These are phyloP conservation scores for Thaumetopoea pityocampa DNA, from an alignment of 1,140 invertebrate genomes.

Conservation along the genomic window DNA sequence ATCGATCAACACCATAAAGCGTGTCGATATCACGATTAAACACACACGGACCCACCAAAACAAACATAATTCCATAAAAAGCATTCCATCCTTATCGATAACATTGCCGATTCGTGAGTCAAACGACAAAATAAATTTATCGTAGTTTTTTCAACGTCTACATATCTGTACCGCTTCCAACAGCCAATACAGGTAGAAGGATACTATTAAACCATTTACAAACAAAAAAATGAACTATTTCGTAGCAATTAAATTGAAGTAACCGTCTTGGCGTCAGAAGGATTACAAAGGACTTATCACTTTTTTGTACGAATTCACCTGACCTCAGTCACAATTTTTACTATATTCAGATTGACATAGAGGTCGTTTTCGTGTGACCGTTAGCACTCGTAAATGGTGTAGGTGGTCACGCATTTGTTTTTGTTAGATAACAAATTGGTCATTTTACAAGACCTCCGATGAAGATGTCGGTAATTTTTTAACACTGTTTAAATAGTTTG, in stretches of 20 bases:
- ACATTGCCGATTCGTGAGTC: constrained; percentile 36
- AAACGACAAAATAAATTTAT: constrained; percentile 29
- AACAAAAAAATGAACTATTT: constrained; percentile 50
- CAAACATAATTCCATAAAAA: constrained; percentile 28
- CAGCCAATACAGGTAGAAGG: constrained; percentile 64
- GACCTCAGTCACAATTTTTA: constrained; percentile 18
- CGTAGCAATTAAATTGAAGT: constrained; percentile 65
- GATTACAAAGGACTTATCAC: constrained; percentile 70
- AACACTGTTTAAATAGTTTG: too few relatives aligned
- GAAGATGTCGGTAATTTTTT: too few relatives aligned
- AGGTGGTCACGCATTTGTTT: constrained; percentile 65
- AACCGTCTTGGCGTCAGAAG: constrained; percentile 64
- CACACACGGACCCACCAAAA: constrained; percentile 23
- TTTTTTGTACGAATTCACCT: constrained; percentile 34
- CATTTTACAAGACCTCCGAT: constrained; percentile 52
- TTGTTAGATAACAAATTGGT: constrained; percentile 63
- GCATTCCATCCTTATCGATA: constrained; percentile 29
- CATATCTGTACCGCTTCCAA: constrained; percentile 41
- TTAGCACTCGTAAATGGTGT: constrained; percentile 20
- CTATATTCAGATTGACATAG: constrained; percentile 19
- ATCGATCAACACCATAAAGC: not conserved
- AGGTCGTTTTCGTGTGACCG: constrained; percentile 16
- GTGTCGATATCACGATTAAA: constrained; percentile 7
- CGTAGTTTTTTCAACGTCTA: constrained; percentile 32
- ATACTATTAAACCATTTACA: constrained; percentile 63